Percentiles rank a stretch among this genome's conserved stretches.
Evolutionary conservation across 2,888 invertebrate genomes (phyloP).

Genomic region (Drosophila rellima): DNA sequence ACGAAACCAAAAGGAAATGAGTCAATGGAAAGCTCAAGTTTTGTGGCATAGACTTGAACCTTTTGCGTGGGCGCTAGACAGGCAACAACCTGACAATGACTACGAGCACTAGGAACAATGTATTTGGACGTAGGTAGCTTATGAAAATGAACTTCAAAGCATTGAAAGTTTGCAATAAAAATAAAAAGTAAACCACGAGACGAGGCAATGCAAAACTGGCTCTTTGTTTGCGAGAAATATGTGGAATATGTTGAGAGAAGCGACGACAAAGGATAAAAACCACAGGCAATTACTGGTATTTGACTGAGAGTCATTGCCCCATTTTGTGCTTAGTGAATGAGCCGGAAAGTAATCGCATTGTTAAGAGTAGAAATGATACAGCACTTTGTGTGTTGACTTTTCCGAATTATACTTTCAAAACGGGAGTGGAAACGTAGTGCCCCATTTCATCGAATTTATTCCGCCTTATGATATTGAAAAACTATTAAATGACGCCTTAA

Average conservation of each 20-base stretch:
- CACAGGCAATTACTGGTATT: slow-evolving; percentile 6
- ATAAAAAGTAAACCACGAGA: slow-evolving; percentile 69
- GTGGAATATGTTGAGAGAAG: slow-evolving; percentile 26
- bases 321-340: slow-evolving; percentile 12
- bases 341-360: slow-evolving; percentile 14
- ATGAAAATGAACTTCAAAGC: slow-evolving; percentile 64
- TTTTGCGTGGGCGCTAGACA: slow-evolving; percentile 60
- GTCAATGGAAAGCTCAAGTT: slow-evolving; percentile 51
- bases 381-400: no score
- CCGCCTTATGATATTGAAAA: no score
- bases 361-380: not conserved
- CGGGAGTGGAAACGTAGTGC: no score
- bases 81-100: slow-evolving; percentile 78
- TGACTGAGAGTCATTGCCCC: slow-evolving; percentile 14
- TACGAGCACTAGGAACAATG: slow-evolving; percentile 8
- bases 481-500: no score
- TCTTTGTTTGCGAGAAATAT: slow-evolving; percentile 57
- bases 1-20: slow-evolving; percentile 57
- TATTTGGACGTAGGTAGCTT: slow-evolving; percentile 14
- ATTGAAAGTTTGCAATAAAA: slow-evolving; percentile 41
- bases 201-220: slow-evolving; percentile 27
- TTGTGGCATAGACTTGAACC: slow-evolving; percentile 45
- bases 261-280: slow-evolving; percentile 33
- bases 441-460: no score
- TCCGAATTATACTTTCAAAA: not conserved